Conservation (phyloP, 1,140 invertebrate genomes). For the Diplogasteroides magnus region DNA sequence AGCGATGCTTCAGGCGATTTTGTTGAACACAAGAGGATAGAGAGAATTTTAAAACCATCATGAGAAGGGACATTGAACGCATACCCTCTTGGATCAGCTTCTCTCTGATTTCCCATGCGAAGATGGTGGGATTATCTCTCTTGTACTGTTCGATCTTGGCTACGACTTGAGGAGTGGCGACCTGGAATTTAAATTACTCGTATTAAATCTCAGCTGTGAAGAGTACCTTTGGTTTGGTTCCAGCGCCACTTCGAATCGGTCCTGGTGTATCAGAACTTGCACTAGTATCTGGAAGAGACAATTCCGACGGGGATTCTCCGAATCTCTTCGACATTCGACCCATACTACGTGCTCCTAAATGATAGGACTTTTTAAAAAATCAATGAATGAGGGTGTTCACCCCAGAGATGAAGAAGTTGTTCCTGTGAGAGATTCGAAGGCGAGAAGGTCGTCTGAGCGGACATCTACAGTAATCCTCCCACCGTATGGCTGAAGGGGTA, state of each 20-base stretch:
- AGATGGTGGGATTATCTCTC: slow-evolving; percentile 61
- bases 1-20: no score
- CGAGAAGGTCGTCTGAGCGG: not conserved
- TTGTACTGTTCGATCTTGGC: slow-evolving; percentile 62
- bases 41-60: no score
- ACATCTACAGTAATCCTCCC: not conserved
- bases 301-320: slow-evolving; percentile 14
- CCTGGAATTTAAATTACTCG: slow-evolving; percentile 66
- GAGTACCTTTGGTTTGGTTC: slow-evolving; percentile 42
- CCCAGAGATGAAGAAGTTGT: slow-evolving; percentile 40
- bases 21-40: no score
- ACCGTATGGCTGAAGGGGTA: not conserved
- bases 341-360: not conserved
- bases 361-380: no score
- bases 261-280: not conserved
- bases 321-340: slow-evolving; percentile 24
- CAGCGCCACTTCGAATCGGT: no score
- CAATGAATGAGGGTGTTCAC: slow-evolving; percentile 19
- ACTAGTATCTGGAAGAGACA: not conserved
- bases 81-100: slow-evolving; percentile 59
- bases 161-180: slow-evolving; percentile 60
- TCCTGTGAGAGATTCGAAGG: slow-evolving; percentile 33
- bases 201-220: not conserved
- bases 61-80: no score
- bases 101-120: slow-evolving; percentile 63